Evolutionary conservation across 2,888 invertebrate species (phyloP).

Genomic region (Dasypogon diadema): DNA sequence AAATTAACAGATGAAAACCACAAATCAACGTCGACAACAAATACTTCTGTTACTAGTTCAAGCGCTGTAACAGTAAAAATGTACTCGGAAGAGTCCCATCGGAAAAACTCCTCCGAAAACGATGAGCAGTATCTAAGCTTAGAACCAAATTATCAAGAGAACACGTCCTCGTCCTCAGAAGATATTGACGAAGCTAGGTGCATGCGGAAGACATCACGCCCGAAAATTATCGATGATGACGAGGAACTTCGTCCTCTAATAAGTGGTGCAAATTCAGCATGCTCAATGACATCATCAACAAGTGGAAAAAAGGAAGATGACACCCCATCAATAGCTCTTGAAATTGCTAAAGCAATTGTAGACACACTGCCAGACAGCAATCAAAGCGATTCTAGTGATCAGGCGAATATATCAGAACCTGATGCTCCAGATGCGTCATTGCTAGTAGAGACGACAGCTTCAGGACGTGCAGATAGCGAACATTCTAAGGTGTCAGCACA

Average conservation of each 20-base stretch:
- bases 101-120: conserved; percentile 57
- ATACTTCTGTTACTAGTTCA: conserved; percentile 1
- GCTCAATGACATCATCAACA: conserved; percentile 22
- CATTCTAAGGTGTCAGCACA: conserved; percentile 17
- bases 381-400: conserved; percentile 56
- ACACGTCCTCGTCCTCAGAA: conserved; percentile 60
- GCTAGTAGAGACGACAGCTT: background rate
- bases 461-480: background rate
- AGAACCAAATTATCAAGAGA: conserved; percentile 56
- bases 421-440: background rate
- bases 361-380: conserved; percentile 55
- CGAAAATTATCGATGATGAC: conserved; percentile 60
- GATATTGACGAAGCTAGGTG: conserved; percentile 19
- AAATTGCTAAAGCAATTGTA: conserved; percentile 52
- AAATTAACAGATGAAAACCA: background rate
- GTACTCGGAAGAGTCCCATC: conserved; percentile 14
- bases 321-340: conserved; percentile 44
- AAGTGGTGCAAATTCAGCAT: conserved; percentile 56
- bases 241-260: conserved; percentile 68
- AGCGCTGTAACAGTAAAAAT: conserved; percentile 57
- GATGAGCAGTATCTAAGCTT: conserved; percentile 61
- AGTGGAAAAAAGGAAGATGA: conserved; percentile 43
- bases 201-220: conserved; percentile 26
- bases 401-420: conserved; percentile 41
- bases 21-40: conserved; percentile 1